Base-by-base conservation (phyloP, 2,888 invertebrate species). In the Drosophila leonis region DNA sequence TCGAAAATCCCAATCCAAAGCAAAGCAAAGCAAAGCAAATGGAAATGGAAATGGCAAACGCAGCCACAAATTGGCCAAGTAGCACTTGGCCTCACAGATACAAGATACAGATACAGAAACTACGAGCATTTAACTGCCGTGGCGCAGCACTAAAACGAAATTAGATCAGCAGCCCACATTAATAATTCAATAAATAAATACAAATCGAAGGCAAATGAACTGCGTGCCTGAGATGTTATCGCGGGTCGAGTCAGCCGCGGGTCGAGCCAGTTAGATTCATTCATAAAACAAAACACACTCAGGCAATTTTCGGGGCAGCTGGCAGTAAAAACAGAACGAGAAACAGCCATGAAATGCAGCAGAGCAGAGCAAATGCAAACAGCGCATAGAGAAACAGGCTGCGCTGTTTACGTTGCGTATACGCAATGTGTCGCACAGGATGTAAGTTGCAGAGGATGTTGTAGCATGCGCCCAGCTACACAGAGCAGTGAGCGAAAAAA, bases 361-460 rank as follows among this genome's bases (percentile, higher is more conserved):
- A 41, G 18, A 20, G 52, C 52, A 15, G 10, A 15, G 52, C 42
- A 8, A 63, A 35, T 24, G 48, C 52, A 56, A 73, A 56, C 59
- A 41, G 18, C 29, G 37, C 52, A 44, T n/a, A 49, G 42, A 37
- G 37, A 33, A 33, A 10, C 37, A 59, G 46, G 29, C n/a, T 10
- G 42, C 37, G 31, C 20, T 15, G 54, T 33, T 59, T 15, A 68
- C 68, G 46, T 52, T 69, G 67, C 87, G 89, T 83, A 83, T 83
- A 89, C 89, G 83, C 87, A 86, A 75, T 66, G 72, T 74, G 57
- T 35, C 46, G 33, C 56, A 27, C 15, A 31, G 62, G 37, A 51
- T 41, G 39, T 42, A 29, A 41, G 10, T 9, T 20, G 51, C 33
- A 8, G 24, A 15, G 13, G 2, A 52, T 42, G 49, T 27, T 31